Evolutionary conservation across 2,797 vertebrate species (phyloP), one percentile per base, ranked within the genome.

Genomic region (Cuculus canorus): DNA sequence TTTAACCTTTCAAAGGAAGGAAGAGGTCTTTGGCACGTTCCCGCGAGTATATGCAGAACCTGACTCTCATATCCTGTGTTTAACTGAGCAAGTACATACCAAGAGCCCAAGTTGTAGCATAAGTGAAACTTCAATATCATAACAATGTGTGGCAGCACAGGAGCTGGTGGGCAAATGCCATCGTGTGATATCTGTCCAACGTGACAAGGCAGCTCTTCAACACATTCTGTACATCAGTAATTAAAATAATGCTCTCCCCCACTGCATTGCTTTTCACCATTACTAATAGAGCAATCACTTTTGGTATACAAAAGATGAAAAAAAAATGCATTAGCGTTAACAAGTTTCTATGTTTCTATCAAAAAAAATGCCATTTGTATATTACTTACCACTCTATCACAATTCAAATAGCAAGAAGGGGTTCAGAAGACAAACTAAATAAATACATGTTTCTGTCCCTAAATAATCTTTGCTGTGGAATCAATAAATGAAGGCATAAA

Each of bases 1-100:
- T 96, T 93, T 95, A 95, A 96, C 90, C 91, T 97, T 94, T 63
- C 59, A 86, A 33, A 86, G 91, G 92, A 96, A 96, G 95, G 96
- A 96, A 96, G 77, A 95, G 59, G 85, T 88, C 88, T 93, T 43
- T 96, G 95, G 88, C 85, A 87, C 24, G 0, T 32, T 73, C 60
- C 61, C 3, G 8, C 82, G 63, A 93, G 76, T 72, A 88, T 81
- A 90, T 6, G 1, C 80, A 95, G 79, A 97, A 91, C 91, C 89
- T 59, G 57, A 92, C 76, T 89, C 92, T 84, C 83, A 76, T 22
- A 95, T 96, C 90, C 88, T 94, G 89, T 77, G 72, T 69, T 81
- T 76, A 94, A 93, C 7, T 48, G 65, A 95, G 81, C 70, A 69
- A 93, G 68, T 91, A 65, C 30, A 77, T 6, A 81, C 80, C 56